Base-by-base conservation (phyloP, 2,888 invertebrate species). In the Eupithecia tripunctaria region DNA sequence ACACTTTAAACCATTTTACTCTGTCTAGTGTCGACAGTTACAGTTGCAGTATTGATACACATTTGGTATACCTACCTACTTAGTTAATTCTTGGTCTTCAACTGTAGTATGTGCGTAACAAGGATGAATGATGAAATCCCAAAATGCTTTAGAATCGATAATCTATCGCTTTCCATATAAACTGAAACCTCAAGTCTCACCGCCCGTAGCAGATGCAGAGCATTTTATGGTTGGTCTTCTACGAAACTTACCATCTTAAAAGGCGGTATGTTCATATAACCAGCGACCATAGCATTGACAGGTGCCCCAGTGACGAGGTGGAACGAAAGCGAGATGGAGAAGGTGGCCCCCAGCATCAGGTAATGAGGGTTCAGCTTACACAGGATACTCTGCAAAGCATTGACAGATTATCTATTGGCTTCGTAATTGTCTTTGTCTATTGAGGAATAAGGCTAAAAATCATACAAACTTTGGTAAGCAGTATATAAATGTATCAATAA, bases 181-280 rank as follows among this genome's bases (percentile, higher is more conserved):
- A 47, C 43, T 7, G 6, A 18, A 47, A 47, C 36, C 10, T 36
- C 8, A 36, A 36, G 36, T 36, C 36, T 7, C 36, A 36, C 36
- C 36, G 15, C 18, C 18, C 0, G 6, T 6, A 18, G 15, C 43
- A 1, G 18, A 18, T 18, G 43, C 43, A 18, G n/a, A 1, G 7
- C 6, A 51, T 32, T 32, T 32, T 6, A 51, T 10, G 15, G 47
- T n/a, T 21, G 21, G 7, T 51, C 12, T 21, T 41, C 3, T 2
- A 60, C 41, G n/a, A 10, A 67, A 73, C 77, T 80, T 66, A 91
- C 91, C 89, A 92, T 91, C 75, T 79, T 89, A 84, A 84, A 86
- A 12, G 85, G 88, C 0, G 91, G 87, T 74, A 93, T 90, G 51
- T 89, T 85, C 0, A 88, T 84, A 67, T 93, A 92, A 0, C 89